Evolutionary conservation across 2,113 vertebrate species (phyloP), one percentile per base, ranked within the genome.

Genomic region (Fulmarus glacialis): DNA sequence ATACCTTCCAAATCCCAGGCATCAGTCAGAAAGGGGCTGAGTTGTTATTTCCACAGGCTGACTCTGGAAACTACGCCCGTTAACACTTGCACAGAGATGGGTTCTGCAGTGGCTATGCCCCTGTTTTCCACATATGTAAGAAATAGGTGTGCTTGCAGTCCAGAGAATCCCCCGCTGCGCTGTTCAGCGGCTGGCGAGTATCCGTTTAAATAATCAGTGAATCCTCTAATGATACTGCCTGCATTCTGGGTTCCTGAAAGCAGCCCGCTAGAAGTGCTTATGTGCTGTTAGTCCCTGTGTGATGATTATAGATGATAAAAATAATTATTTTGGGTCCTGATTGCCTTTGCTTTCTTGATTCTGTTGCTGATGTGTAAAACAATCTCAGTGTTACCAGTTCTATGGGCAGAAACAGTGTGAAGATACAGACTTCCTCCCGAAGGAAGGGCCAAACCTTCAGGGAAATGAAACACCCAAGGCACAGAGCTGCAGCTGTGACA

Each of bases 241-340:
- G 59, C 60, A 30, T 71, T 80, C 59, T 13, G 23, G 19, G 70
- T 26, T 74, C 77, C 72, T 64, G 58, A 47, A 92, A 87, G 68
- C 77, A 91, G 84, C 83, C 82, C 2, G 22, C 89, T 85, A 72
- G 74, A 96, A 80, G 55, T 80, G 88, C 53, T 94, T 67, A 77
- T 30, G 68, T 68, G 72, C 88, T 72, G 66, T 82, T 78, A 93
- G 84, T 74, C 34, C 34, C 45, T 24, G 53, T 59, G 47, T 83
- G 63, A 94, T 81, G 82, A 92, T 88, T 92, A 81, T 0, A 89
- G 92, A 93, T 78, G 43, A 94, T 83, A 91, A 94, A 89, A 47
- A 50, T 88, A 70, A 90, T 94, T 94, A 90, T 93, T 95, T 66
- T 18, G 75, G 43, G 68, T 67, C 75, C 72, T 83, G 67, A 93